Conservation (phyloP, 2,113 vertebrate species). For the Tragulus kanchil region DNA sequence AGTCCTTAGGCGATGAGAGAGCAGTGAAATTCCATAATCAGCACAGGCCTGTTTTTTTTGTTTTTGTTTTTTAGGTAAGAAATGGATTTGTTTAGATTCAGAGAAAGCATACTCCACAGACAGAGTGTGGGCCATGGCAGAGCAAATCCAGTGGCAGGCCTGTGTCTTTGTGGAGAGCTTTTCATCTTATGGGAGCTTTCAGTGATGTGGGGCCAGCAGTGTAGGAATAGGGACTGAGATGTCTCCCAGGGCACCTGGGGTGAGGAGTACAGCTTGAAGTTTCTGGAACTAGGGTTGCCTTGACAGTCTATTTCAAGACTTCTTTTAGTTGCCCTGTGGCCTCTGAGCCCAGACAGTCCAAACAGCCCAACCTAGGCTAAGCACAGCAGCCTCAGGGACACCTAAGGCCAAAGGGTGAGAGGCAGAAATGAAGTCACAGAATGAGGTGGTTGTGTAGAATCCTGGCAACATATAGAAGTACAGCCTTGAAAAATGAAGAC, state of each 20-base stretch:
- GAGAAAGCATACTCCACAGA: no score
- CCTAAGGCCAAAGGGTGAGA: not conserved
- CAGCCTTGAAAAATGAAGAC: not conserved
- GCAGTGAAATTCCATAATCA: not conserved
- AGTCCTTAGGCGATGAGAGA: not conserved
- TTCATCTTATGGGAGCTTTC: not conserved
- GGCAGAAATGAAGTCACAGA: not conserved
- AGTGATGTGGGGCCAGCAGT: not conserved
- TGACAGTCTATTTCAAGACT: not conserved
- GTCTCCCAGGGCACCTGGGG: not conserved
- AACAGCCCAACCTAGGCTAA: not conserved
- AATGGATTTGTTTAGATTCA: no score
- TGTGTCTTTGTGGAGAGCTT: not conserved
- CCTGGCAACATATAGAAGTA: not conserved
- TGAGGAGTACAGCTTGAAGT: not conserved
- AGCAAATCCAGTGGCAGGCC: not conserved
- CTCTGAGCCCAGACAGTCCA: not conserved
- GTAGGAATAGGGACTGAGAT: not conserved
- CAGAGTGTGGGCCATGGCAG: no score
- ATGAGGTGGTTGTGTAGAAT: not conserved
- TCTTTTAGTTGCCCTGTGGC: not conserved
- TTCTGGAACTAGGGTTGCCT: not conserved
- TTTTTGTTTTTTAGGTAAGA: no score
- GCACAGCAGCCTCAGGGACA: not conserved
- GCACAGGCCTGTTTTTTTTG: not conserved